Percentiles rank a stretch among this genome's conserved stretches.
Conservation (phyloP, 2,888 invertebrate species). For the Cistogaster globosa region DNA sequence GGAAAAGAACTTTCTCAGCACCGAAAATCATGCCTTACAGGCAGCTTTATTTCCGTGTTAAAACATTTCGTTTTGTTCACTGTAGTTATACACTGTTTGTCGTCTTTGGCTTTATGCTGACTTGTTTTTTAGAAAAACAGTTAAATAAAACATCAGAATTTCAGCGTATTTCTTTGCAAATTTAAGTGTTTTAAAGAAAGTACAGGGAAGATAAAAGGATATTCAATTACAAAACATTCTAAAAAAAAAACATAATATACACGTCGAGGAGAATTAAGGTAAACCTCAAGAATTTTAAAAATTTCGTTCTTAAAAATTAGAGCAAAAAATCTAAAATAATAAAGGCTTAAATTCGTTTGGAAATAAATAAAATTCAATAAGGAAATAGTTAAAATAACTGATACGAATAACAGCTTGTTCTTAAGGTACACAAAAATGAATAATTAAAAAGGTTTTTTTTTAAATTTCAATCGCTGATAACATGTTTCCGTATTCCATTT, state of each 20-base stretch:
- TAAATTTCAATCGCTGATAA: too few species aligned
- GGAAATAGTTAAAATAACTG: too few species aligned
- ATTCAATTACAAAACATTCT: not conserved
- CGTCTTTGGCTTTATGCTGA: not conserved
- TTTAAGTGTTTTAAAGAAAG: not conserved
- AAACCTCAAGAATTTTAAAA: not conserved
- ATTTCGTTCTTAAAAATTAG: too few species aligned
- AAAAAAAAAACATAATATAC: too few species aligned
- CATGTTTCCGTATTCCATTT: too few species aligned
- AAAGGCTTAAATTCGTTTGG: too few species aligned
- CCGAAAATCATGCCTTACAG: slow-evolving; percentile 16
- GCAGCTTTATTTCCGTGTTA: not conserved
- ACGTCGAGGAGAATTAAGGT: not conserved
- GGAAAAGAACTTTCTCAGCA: slow-evolving; percentile 49
- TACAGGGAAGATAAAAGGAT: not conserved
- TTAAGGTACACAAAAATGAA: too few species aligned
- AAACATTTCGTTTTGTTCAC: slow-evolving; percentile 35
- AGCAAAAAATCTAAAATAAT: too few species aligned
- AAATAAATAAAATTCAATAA: too few species aligned
- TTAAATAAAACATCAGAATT: not conserved
- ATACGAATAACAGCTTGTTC: too few species aligned
- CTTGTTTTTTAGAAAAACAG: not conserved
- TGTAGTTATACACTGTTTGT: not conserved
- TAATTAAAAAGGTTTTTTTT: too few species aligned
- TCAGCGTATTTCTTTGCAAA: not conserved